Evolutionary conservation across 1,140 invertebrate genomes (phyloP), one percentile per base, ranked within the genome.

Genomic region (Pogonognathellus flavescens): DNA sequence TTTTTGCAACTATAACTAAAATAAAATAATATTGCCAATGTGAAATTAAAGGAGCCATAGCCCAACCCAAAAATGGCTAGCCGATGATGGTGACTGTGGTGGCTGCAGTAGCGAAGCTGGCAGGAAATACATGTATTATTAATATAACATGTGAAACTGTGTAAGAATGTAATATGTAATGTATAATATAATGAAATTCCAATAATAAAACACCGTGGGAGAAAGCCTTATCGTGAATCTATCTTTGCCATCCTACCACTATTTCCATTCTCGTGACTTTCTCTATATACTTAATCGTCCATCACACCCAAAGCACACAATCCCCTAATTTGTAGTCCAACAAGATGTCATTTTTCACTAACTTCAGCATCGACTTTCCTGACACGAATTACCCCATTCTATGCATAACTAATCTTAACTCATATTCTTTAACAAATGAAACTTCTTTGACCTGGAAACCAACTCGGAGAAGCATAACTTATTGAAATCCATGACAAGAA

Each of bases 271-370:
- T 66, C 20, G 31, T 66, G 70, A 41, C 70, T 50, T 76, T n/a
- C 70, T 76, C 1, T 41, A 41, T 41, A 41, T 41, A 76, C 70
- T 76, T 76, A 76, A 76, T 76, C 70, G 70, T 76, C 70, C 41
- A 76, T 76, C 70, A 76, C 70, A 50, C 70, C 25, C 14, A 76
- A 50, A 76, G 70, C 31, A 41, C 70, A 76, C 70, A 76, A 76
- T 76, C 70, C 70, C 41, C 25, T 76, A 76, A 76, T 76, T 76
- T 76, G 70, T 76, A 76, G 25, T 76, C 70, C 70, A 76, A 76
- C 70, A 76, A 76, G 70, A 76, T 76, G 70, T 76, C 70, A 76
- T 76, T 76, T 76, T 76, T 76, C 70, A 76, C 70, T 76, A 76
- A 76, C 70, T 76, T 76, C 70, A 25, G 41, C 70, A 76, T 76